Base-by-base conservation (phyloP, 2,113 vertebrate species). In the Hemichromis elongatus region DNA sequence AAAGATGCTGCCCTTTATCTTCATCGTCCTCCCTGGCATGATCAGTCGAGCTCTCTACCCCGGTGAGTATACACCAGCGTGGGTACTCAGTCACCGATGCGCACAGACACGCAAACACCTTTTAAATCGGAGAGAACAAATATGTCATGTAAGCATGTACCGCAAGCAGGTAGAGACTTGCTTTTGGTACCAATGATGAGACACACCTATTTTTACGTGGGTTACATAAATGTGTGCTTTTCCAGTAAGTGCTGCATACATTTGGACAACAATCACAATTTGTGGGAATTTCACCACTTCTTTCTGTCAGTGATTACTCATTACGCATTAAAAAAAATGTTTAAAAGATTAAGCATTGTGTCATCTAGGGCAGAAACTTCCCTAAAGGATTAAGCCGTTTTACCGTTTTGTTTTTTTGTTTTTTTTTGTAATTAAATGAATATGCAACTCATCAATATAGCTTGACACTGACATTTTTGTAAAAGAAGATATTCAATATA, bases 1-100 rank as follows among this genome's bases (percentile, higher is more conserved):
- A 93, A 98, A 98, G 94, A 95, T 98, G 96, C 95, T 99, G 83
- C 97, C 97, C 35, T 96, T 99, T 94, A 95, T 97, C 59, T 89
- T 99, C 85, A 98, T 98, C 82, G 87, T 98, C 88, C 96, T 98
- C 90, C 98, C 98, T 0, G 98, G 97, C 86, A 98, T 99, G 98
- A 97, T 98, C 94, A 99, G 98, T 96, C 96, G 98, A 19, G 96
- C 95, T 1, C 97, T 99, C 53, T 98, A 97, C 87, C 97, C 98
- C 97, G 98, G 98, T 98, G 96, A 12, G 84, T 78, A 37, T 80
- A 73, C 30, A 24, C 73, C 63, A 42, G 82, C 45, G 56, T 82
- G 80, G 50, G 59, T 59, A 28, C 21, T 75, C 33, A 66, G 18
- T 24, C 16, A 6, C 56, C 24, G 35, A 50, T 19, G 37, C 21